Evolutionary conservation across 2,113 vertebrate species (phyloP).

Genomic region (Triplophysa tibetana): DNA sequence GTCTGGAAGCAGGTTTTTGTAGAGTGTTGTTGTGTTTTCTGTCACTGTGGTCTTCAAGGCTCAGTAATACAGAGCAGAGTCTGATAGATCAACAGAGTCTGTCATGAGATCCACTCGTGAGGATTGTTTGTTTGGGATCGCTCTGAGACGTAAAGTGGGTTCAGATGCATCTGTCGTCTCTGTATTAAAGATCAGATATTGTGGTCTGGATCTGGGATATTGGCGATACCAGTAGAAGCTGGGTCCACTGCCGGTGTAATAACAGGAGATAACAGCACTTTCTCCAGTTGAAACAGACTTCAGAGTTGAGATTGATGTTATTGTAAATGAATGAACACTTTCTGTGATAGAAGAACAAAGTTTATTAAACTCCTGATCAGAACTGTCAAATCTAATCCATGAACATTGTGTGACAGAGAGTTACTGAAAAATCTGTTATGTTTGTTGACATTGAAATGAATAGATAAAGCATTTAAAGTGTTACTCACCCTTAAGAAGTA

Average conservation of each 20-base stretch:
- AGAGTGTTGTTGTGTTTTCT: background rate
- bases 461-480: background rate
- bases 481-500: conserved; percentile 7
- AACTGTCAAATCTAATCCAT: too few relatives aligned
- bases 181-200: conserved; percentile 15
- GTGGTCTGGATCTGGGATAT: conserved; percentile 1
- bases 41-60: conserved; percentile 47
- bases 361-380: too few relatives aligned
- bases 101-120: conserved; percentile 6
- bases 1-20: conserved; percentile 39
- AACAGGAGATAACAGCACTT: conserved; percentile 2
- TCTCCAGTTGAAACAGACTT: background rate
- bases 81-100: conserved; percentile 17
- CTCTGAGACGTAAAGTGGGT: background rate
- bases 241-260: background rate
- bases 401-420: too few relatives aligned
- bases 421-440: too few relatives aligned
- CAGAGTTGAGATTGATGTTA: background rate
- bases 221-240: conserved; percentile 17
- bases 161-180: background rate
- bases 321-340: background rate
- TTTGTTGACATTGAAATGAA: background rate
- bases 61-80: conserved; percentile 49
- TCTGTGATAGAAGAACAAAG: background rate
- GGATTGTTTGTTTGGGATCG: too few relatives aligned